Conservation (phyloP, 1,140 invertebrate genomes). For the Brachionus rotundiformis region DNA sequence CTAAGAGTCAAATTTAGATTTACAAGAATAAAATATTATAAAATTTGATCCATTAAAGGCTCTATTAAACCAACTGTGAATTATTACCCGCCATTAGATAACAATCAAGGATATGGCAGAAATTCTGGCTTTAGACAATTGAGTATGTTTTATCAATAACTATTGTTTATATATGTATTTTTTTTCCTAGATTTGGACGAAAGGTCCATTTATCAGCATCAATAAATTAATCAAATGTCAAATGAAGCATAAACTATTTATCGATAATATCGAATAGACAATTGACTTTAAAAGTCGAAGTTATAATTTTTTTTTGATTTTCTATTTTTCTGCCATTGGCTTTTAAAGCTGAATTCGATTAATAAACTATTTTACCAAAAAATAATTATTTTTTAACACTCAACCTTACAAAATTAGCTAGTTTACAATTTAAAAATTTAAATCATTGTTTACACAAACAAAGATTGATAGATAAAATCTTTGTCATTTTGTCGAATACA, state of each 20-base stretch:
- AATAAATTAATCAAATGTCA: neutral
- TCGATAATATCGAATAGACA: slow-evolving; percentile 10
- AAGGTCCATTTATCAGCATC: neutral
- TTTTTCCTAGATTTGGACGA: neutral
- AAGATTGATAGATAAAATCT: neutral
- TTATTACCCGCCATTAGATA: slow-evolving; percentile 21
- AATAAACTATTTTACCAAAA: neutral
- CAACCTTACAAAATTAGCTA: neutral
- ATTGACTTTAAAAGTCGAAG: slow-evolving; percentile 35
- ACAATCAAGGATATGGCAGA: neutral
- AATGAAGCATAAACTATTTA: neutral
- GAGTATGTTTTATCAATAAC: neutral
- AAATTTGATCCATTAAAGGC: neutral
- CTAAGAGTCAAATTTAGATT: neutral
- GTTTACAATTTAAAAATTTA: neutral
- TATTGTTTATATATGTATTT: neutral
- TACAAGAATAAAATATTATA: neutral
- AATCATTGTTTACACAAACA: neutral
- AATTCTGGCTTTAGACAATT: slow-evolving; percentile 38
- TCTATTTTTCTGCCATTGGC: neutral
- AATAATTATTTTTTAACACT: neutral
- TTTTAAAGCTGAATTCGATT: slow-evolving; percentile 1
- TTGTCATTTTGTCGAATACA: neutral
- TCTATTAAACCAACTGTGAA: neutral
- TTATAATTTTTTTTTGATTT: neutral